phyloP scores from a whole-genome alignment of 2,113 vertebrate species.

The Sphyrna mokarran region DNA sequence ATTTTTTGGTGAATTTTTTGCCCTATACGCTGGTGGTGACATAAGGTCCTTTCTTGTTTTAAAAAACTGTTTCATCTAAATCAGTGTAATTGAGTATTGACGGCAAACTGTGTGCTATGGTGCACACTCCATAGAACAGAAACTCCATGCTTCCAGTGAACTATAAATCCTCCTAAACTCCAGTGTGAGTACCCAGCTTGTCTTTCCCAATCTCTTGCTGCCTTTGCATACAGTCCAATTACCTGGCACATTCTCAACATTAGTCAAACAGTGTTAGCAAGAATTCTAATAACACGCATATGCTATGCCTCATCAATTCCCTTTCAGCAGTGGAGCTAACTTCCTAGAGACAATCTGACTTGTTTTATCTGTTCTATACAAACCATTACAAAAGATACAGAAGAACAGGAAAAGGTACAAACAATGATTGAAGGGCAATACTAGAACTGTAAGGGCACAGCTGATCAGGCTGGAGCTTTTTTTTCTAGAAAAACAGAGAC shows the following conservation, averaged over 20 bases:
- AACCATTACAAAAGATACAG: not conserved
- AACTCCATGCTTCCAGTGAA: not conserved
- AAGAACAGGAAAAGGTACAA: not conserved
- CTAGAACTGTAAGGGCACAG: not conserved
- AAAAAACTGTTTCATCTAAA: not conserved
- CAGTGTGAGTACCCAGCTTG: not conserved
- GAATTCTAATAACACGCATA: not conserved
- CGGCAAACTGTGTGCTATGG: not conserved
- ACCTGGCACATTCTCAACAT: not conserved
- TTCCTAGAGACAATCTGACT: not conserved
- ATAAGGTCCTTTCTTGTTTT: not conserved
- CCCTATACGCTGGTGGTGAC: not conserved
- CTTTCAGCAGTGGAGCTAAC: not conserved
- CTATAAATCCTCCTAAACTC: not conserved
- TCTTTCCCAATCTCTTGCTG: not conserved
- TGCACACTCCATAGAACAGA: not conserved
- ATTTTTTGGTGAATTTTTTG: not conserved
- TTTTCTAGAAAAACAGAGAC: not conserved
- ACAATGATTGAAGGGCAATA: not conserved
- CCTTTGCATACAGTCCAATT: slow-evolving; percentile 14
- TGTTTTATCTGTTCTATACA: not conserved
- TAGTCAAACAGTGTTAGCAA: slow-evolving; percentile 8
- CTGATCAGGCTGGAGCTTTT: not conserved
- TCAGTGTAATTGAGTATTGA: not conserved
- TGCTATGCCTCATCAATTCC: not conserved